Evolutionary conservation across 1,140 invertebrate species (phyloP), one percentile per base, ranked within the genome.

Genomic region (Caenorhabditis remanei): DNA sequence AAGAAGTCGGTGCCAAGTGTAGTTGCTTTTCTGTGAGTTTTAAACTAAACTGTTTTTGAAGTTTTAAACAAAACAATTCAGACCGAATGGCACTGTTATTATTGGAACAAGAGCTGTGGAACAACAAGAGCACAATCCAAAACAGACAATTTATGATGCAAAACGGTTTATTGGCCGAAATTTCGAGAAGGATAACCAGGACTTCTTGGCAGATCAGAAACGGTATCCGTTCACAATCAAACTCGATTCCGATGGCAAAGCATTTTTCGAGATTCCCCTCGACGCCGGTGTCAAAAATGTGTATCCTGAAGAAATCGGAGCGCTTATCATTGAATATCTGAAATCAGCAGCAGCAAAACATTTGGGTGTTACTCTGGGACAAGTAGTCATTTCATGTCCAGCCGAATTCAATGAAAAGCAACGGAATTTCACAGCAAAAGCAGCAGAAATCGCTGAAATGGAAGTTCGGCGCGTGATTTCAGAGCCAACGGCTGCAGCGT

Each of bases 381-480:
- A 88, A 75, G 58, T 89, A 4, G 92, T 92, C 11, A 92, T 92
- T 19, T 93, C 92, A 0, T 92, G 92, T 14, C 92, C 92, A 16
- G 92, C 92, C 14, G 92, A 92, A 87, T 92, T 92, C 86, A 88
- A 91, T 21, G 85, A 91, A 56, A 55, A 82, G 4, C 92, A 92
- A 71, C 50, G 92, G 53, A 93, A 91, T 86, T 85, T 71, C 46
- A 92, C 92, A 2, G 56, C 50, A 8, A 88, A 88, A 46, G 92
- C 92, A 7, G 92, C 92, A 2, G 79, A 87, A 83, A n/a, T 90
- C 16, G 91, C 92, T 87, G 96, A 95, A 3, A 93, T 96, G 86
- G 96, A 97, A 90, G 96, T 97, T 90, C 94, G 97, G 90, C 95
- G 96, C 94, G 97, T 92, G 6, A 89, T 93, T 83, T 93, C 91